A percentile compares a stretch with the other conserved stretches of the same genome.
Conservation (phyloP, 2,113 vertebrate genomes). For the Epinephelus lanceolatus region DNA sequence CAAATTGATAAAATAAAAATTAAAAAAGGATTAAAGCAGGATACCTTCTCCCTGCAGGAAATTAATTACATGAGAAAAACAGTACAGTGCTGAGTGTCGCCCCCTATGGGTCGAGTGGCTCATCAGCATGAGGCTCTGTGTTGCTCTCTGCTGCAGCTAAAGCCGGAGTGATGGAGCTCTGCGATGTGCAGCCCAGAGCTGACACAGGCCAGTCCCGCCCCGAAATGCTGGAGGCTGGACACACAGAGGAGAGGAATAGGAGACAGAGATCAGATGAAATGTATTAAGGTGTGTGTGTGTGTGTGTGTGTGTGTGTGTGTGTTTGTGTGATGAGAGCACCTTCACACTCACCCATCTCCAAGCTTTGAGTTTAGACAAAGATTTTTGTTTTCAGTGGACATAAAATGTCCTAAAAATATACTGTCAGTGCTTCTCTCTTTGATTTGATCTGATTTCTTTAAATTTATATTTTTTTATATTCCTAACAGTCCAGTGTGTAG, state of each 20-base stretch:
- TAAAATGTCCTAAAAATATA: not conserved
- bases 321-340: not conserved
- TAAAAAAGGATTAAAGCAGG: not conserved
- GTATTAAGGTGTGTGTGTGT: not conserved
- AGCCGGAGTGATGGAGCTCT: slow-evolving; percentile 43
- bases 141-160: slow-evolving; percentile 26
- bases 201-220: slow-evolving; percentile 61
- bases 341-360: not conserved
- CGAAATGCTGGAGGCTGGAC: slow-evolving; percentile 60
- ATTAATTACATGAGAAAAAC: not conserved
- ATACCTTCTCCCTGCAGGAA: not conserved
- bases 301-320: not conserved
- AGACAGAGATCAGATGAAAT: not conserved
- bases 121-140: not conserved
- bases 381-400: not conserved
- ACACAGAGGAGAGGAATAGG: not conserved
- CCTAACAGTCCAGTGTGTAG: too few relatives aligned
- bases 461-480: too few relatives aligned
- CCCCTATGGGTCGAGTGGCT: slow-evolving; percentile 43
- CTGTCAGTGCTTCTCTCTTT: not conserved
- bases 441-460: not conserved
- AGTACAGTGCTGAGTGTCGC: not conserved
- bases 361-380: too few relatives aligned
- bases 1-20: not conserved
- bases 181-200: slow-evolving; percentile 54